Conservation (phyloP, 2,797 vertebrate genomes). For the Aulostomus chinensis region DNA sequence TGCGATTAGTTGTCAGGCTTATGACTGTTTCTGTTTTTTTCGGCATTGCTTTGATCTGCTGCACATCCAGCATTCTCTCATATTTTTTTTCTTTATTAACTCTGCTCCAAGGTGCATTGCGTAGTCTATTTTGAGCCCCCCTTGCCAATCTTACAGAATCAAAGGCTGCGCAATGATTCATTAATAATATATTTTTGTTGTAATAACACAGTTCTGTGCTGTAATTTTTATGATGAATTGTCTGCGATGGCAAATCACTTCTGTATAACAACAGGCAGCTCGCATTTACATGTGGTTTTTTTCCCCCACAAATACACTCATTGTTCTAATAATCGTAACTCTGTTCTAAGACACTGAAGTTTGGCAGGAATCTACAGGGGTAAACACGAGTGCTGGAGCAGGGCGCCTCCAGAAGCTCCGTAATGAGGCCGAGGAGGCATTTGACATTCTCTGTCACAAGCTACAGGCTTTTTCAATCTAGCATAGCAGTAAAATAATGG, state of each 20-base stretch:
- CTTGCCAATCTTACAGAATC: constrained; percentile 22
- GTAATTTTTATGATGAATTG: constrained; percentile 9
- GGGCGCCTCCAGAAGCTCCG: too few species aligned
- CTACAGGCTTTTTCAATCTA: too few species aligned
- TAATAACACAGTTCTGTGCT: neutral
- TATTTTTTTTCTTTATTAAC: constrained; percentile 13
- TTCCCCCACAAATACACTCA: too few species aligned
- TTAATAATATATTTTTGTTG: constrained; percentile 32
- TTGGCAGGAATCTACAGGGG: too few species aligned
- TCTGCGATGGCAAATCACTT: constrained; percentile 1
- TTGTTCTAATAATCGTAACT: too few species aligned
- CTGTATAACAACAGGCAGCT: constrained; percentile 17
- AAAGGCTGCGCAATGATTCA: constrained; percentile 35
- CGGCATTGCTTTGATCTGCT: constrained; percentile 46
- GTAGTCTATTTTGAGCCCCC: constrained; percentile 43
- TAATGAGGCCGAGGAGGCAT: too few species aligned
- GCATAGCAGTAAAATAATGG: too few species aligned
- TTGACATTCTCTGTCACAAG: too few species aligned
- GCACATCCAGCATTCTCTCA: constrained; percentile 19
- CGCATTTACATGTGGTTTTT: too few species aligned
- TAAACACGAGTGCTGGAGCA: too few species aligned
- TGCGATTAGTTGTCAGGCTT: constrained; percentile 36
- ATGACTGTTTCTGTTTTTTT: neutral
- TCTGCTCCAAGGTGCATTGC: constrained; percentile 13
- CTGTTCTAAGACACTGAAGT: too few species aligned